Percentiles rank a stretch among this genome's conserved stretches.
Conservation (phyloP, 2,113 vertebrate species). For the Psammodynastes pulverulentus region DNA sequence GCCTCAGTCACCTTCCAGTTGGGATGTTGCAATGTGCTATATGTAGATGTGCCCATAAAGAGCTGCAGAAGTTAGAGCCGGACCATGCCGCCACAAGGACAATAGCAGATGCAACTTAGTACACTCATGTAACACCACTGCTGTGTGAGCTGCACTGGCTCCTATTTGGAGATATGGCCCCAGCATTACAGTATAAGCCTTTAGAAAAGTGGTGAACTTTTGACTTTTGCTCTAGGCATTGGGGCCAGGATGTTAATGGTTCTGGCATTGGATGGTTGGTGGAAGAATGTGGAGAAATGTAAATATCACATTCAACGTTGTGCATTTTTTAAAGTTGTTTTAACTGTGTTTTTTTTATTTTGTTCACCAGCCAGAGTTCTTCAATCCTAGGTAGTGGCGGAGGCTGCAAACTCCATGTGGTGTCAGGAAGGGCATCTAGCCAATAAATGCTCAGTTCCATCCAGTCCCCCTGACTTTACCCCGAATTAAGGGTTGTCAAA, state of each 20-base stretch:
- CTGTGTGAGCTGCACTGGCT: neutral
- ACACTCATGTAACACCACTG: neutral
- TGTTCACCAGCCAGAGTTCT: neutral
- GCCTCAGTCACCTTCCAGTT: neutral
- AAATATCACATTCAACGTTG: neutral
- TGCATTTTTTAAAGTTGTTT: neutral
- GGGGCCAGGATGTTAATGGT: neutral
- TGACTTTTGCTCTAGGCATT: neutral
- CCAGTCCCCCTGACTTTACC: neutral
- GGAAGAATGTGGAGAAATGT: neutral
- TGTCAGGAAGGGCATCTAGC: neutral
- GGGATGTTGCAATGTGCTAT: neutral
- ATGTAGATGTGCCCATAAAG: neutral
- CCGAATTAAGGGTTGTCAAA: neutral
- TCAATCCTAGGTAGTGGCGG: neutral
- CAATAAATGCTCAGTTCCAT: neutral
- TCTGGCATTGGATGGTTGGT: neutral
- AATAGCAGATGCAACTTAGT: neutral
- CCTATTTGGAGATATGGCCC: neutral
- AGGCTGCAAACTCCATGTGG: neutral
- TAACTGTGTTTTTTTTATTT: neutral
- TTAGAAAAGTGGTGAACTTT: neutral
- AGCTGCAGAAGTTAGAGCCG: neutral
- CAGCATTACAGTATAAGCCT: neutral
- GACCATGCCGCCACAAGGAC: neutral